A percentile compares a stretch with the other conserved stretches of the same genome.
Evolutionary conservation across 2,888 invertebrate species (phyloP).

Genomic region (Leptinotarsa rubiginosa): DNA sequence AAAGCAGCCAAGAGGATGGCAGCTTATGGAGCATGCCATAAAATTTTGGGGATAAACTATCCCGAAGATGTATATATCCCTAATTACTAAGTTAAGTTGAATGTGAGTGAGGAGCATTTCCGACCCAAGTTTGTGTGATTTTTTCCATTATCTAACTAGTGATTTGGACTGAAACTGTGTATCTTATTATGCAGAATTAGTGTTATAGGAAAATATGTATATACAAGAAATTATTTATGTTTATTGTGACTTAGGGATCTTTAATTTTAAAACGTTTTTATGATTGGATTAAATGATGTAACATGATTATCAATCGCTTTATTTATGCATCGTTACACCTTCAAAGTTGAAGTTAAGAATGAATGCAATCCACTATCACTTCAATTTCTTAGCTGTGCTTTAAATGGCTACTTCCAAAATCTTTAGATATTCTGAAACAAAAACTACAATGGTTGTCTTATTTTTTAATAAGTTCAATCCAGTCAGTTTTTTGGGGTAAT

Average conservation of each 20-base stretch:
- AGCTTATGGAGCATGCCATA: slow-evolving; percentile 71
- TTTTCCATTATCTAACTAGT: too few species aligned
- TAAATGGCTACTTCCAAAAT: too few species aligned
- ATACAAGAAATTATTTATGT: too few species aligned
- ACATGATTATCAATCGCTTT: background rate
- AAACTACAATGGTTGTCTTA: background rate
- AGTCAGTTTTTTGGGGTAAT: background rate
- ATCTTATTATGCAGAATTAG: too few species aligned
- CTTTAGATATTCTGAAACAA: slow-evolving; percentile 70
- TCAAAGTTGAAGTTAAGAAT: slow-evolving; percentile 49
- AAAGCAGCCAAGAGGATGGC: slow-evolving; percentile 77
- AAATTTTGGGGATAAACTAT: slow-evolving; percentile 69
- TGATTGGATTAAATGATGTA: background rate
- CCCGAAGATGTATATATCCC: slow-evolving; percentile 58
- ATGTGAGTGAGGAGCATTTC: too few species aligned
- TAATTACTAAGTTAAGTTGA: slow-evolving; percentile 21
- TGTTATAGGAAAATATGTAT: too few species aligned
- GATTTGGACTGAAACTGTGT: too few species aligned
- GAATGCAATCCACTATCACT: too few species aligned
- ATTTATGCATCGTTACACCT: background rate
- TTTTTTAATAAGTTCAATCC: background rate
- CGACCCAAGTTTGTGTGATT: too few species aligned
- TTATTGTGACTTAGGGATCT: background rate
- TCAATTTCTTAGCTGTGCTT: slow-evolving; percentile 71
- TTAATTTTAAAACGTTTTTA: slow-evolving; percentile 2